These are phyloP conservation scores for Gymnoscopelus microlampas DNA, from an alignment of 2,797 vertebrate species.

Conservation along the genomic window DNA sequence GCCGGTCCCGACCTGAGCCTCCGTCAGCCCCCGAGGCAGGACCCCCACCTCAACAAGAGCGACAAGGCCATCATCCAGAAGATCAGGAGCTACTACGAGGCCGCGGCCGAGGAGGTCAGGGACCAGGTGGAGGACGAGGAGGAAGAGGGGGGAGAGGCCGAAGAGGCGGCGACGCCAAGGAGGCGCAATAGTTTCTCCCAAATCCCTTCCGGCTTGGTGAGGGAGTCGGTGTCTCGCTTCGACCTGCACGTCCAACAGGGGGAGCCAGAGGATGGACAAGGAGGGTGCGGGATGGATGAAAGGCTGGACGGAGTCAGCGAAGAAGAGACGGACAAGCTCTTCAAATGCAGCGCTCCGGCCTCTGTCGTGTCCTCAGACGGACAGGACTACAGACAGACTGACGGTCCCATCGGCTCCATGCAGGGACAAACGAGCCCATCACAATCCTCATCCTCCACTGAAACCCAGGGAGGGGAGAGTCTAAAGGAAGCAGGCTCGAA, in stretches of 20 bases:
- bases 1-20: neutral
- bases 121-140: conserved; percentile 54
- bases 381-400: neutral
- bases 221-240: conserved; percentile 79
- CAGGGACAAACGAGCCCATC: neutral
- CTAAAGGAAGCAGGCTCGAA: neutral
- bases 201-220: conserved; percentile 82
- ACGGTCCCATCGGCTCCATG: neutral
- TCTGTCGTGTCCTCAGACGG: neutral
- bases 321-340: neutral
- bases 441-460: neutral
- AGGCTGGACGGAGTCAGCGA: fast-evolving
- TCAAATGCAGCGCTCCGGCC: neutral
- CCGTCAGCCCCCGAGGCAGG: conserved; percentile 24
- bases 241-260: conserved; percentile 61
- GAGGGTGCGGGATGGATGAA: conserved; percentile 23
- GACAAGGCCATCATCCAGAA: conserved; percentile 85
- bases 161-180: conserved; percentile 5
- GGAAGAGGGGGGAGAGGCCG: conserved; percentile 44
- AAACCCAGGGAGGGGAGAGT: neutral
- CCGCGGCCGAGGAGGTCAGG: conserved; percentile 68
- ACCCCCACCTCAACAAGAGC: conserved; percentile 67
- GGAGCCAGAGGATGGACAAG: conserved; percentile 50
- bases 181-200: conserved; percentile 80
- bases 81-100: conserved; percentile 84